phyloP scores from a whole-genome alignment of 2,888 invertebrate species.

The Salpingus planirostris region DNA sequence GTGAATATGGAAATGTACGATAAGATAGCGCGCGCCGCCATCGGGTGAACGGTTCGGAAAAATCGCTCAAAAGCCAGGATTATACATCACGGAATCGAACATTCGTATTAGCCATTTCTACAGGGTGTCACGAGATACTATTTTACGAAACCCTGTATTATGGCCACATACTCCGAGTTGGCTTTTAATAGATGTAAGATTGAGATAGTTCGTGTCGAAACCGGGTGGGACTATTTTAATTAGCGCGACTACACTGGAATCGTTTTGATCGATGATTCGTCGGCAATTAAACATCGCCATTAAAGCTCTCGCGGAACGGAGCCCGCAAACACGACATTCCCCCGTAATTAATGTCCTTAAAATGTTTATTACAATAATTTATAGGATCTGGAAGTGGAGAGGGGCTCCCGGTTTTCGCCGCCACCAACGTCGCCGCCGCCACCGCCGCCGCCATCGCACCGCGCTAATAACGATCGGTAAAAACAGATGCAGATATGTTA shows the following conservation, averaged over 20 bases:
- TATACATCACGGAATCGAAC: no score
- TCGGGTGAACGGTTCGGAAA: no score
- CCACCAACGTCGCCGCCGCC: constrained; percentile 4
- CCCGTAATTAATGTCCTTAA: constrained; percentile 18
- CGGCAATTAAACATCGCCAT: constrained; percentile 9
- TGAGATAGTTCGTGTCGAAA: no score
- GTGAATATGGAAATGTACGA: constrained; percentile 13
- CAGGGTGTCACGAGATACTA: no score
- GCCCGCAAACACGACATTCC: constrained; percentile 18
- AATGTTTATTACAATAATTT: constrained; percentile 18
- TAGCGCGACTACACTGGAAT: constrained; percentile 7
- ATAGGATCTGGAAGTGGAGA: constrained; percentile 3
- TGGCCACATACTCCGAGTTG: no score
- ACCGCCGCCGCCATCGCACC: constrained; percentile 11
- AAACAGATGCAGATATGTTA: constrained; percentile 24
- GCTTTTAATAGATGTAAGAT: no score
- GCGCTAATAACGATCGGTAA: constrained; percentile 21
- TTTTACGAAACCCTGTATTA: no score
- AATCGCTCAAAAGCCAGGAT: no score
- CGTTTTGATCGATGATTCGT: constrained; percentile 11
- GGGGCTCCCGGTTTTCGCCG: not conserved
- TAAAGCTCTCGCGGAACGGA: constrained; percentile 3
- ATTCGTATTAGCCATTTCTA: no score
- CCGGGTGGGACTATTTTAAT: constrained; percentile 9
- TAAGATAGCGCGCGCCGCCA: no score